Evolutionary conservation across 2,113 vertebrate genomes (phyloP), one percentile per base, ranked within the genome.

Genomic region (Eidolon helvum): DNA sequence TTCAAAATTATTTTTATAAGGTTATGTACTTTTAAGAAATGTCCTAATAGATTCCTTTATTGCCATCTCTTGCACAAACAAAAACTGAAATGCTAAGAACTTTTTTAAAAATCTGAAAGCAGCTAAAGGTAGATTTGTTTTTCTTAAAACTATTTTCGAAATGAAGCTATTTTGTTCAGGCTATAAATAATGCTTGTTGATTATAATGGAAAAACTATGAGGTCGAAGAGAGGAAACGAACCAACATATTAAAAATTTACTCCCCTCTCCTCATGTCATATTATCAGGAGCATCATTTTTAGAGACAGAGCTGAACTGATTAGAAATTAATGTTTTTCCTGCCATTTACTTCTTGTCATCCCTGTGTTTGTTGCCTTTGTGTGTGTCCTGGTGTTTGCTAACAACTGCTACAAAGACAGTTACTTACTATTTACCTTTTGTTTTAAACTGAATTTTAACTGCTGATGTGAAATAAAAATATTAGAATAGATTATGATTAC

Each of bases 401-500:
- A 61, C 26, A 91, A 10, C 45, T 91, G 57, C 75, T 77, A 1
- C 38, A 57, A 91, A 93, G 35, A 91, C 45, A 80, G 82, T 55
- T n/a, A 61, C 24, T 84, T 86, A 33, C 26, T 10, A 26, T 72
- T 91, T 89, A 53, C 10, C 65, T 93, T 83, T 48, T 71, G 79
- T 87, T 90, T 65, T 94, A 96, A 88, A 94, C 48, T 95, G 48
- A 71, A n/a, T 86, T 96, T 96, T 96, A 89, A 78, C 69, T 96
- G 18, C 86, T 82, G 63, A 1, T 93, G 19, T 91, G 66, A 74
- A 95, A 84, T 91, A n/a, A 93, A 98, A 95, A 83, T 95, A 74
- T 35, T 80, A 82, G 65, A 59, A 35, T 66, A 57, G 35, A 75
- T 78, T 92, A 40, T 96, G 63, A 66, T 82, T 75, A 66, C 11